Percentiles rank a stretch among this genome's conserved stretches.
Evolutionary conservation across 2,113 vertebrate genomes (phyloP).

Genomic region (Aegithalos caudatus): DNA sequence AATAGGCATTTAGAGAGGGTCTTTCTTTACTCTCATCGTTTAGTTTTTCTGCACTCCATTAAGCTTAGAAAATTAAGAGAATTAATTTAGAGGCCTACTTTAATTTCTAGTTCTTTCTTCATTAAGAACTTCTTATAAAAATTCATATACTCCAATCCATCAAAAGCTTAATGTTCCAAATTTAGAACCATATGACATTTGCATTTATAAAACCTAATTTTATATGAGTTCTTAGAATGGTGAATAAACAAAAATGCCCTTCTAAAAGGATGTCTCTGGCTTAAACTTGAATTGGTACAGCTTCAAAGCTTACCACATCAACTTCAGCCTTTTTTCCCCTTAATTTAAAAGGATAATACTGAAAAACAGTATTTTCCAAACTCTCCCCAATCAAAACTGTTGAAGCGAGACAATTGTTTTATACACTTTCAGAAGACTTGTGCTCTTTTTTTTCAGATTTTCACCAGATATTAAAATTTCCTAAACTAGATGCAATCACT

Average conservation of each 20-base stretch:
- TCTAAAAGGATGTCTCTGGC: background rate
- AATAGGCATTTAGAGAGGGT: background rate
- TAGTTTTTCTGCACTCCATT: slow-evolving; percentile 11
- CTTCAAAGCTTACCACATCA: background rate
- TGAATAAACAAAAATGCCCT: slow-evolving; percentile 53
- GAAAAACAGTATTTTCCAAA: background rate
- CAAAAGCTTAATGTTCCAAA: slow-evolving; percentile 10
- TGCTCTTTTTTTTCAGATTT: background rate
- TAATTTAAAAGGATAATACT: background rate
- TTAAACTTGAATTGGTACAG: background rate
- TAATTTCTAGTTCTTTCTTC: slow-evolving; percentile 46
- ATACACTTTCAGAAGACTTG: background rate
- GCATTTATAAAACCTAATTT: slow-evolving; percentile 51
- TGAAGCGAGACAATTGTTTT: background rate
- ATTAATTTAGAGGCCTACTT: slow-evolving; percentile 40
- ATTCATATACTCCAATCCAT: slow-evolving; percentile 46
- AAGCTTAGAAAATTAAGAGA: slow-evolving; percentile 28
- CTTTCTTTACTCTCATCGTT: background rate
- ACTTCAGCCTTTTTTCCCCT: background rate
- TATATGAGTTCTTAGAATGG: slow-evolving; percentile 13
- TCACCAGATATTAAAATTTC: background rate
- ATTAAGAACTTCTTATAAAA: slow-evolving; percentile 55
- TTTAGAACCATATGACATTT: slow-evolving; percentile 58
- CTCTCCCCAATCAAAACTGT: background rate
- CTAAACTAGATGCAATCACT: background rate